These are phyloP conservation scores for Dendrophyllia cribrosa DNA, from an alignment of 64 coral and sea anemone species.

Conservation along the genomic window DNA sequence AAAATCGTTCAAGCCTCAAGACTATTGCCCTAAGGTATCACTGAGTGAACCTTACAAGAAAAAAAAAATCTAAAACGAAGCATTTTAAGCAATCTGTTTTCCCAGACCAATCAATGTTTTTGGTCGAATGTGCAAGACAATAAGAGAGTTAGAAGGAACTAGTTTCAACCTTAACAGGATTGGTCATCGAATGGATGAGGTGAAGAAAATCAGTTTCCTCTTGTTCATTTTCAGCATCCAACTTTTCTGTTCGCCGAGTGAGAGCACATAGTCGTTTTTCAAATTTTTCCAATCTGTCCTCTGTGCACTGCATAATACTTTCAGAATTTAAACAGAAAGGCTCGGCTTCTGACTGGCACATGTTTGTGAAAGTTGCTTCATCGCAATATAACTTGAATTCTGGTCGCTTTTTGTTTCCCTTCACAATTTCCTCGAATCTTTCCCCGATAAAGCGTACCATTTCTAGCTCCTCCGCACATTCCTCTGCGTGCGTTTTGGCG, in stretches of 20 bases:
- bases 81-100: too few species aligned
- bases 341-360: conserved; percentile 23
- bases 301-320: conserved; percentile 11
- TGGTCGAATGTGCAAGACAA: too few species aligned
- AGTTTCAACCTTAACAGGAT: background rate
- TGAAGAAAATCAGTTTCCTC: conserved; percentile 10
- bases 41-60: too few species aligned
- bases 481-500: conserved; percentile 15
- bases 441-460: conserved; percentile 65
- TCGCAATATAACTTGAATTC: conserved; percentile 29
- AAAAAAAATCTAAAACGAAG: too few species aligned
- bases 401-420: background rate
- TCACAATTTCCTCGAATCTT: conserved; percentile 1
- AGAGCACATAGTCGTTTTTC: conserved; percentile 5
- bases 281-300: background rate
- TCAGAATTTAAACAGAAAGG: conserved; percentile 33
- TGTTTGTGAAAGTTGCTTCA: background rate
- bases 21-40: too few species aligned
- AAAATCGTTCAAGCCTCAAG: too few species aligned
- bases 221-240: background rate
- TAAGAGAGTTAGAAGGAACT: too few species aligned
- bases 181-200: background rate
- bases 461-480: conserved; percentile 55
- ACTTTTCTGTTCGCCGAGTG: conserved; percentile 15
- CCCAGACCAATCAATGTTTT: too few species aligned